Base-by-base conservation (phyloP, 1,140 invertebrate species). In the Pomacea maculata region DNA sequence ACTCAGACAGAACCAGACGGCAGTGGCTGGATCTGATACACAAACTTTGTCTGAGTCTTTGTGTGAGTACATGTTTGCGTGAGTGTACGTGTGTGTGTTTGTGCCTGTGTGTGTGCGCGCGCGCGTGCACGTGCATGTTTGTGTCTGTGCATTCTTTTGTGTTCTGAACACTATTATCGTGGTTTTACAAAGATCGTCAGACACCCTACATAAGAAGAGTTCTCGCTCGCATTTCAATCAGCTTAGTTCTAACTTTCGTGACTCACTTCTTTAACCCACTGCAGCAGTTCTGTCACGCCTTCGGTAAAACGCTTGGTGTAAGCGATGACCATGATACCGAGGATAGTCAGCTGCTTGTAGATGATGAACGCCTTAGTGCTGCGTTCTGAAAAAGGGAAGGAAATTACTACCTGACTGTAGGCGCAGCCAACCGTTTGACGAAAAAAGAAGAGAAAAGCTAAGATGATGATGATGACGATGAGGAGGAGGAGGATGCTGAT, bases 241-340 rank as follows among this genome's bases (percentile, higher is more conserved):
- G 34, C 6, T 45, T 45, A 45, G 34, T 45, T 45, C 3, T 45
- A 45, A 45, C 34, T 4, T 45, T 45, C 2, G 34, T 45, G 0
- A 67, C 64, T 17, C 64, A 78, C 76, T 63, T 78, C 76, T 54
- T 68, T 25, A n/a, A 78, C 45, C 76, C 76, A 78, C 76, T 68
- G 76, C 76, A 78, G 63, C 76, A 78, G 5, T 45, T 78, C 9
- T 19, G 76, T 12, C 17, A 78, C 8, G 21, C 63, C 76, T 45
- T 78, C 76, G 0, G 61, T 14, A 15, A 67, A 78, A n/a, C 76
- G 76, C 17, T n/a, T 21, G 11, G 19, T 55, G 57, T 21, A n/a
- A 15, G 21, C 57, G 25, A 21, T 52, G 73, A 25, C 54, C 6
- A 54, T 74, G 15, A 74, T 74, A n/a, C 19, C 29, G 25, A n/a